phyloP scores from a whole-genome alignment of 2,888 invertebrate species.

The Meandrusa payeni region DNA sequence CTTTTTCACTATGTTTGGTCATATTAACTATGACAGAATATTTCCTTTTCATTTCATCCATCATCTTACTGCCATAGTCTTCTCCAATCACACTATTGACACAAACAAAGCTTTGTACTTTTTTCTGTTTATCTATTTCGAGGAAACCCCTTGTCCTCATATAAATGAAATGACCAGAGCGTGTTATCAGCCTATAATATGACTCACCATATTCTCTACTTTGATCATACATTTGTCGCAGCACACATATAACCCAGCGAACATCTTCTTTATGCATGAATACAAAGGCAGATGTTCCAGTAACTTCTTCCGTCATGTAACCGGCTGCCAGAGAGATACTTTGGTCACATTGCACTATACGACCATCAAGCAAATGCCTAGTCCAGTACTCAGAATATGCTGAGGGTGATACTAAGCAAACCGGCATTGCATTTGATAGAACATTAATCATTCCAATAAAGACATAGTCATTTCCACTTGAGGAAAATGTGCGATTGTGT shows the following conservation, averaged over 20 bases:
- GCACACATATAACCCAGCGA: constrained; percentile 92
- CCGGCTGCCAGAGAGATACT: constrained; percentile 94
- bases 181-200: constrained; percentile 91
- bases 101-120: constrained; percentile 92
- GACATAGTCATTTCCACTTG: constrained; percentile 83
- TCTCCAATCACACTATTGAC: constrained; percentile 89
- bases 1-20: constrained; percentile 55
- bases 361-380: constrained; percentile 92
- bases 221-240: constrained; percentile 93
- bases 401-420: constrained; percentile 78
- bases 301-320: constrained; percentile 93
- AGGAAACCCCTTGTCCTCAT: constrained; percentile 91
- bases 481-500: constrained; percentile 73
- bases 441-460: constrained; percentile 88
- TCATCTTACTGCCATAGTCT: constrained; percentile 87
- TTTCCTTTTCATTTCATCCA: constrained; percentile 89
- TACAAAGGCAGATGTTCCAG: constrained; percentile 92
- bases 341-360: constrained; percentile 94
- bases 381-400: constrained; percentile 93
- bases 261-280: constrained; percentile 96
- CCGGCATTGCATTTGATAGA: constrained; percentile 79
- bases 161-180: constrained; percentile 92
- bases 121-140: constrained; percentile 89
- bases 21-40: constrained; percentile 86
- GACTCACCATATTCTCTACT: constrained; percentile 91